A percentile compares a stretch with the other conserved stretches of the same genome.
Conservation (phyloP, 2,797 vertebrate genomes). For the Tauraco hartlaubi region DNA sequence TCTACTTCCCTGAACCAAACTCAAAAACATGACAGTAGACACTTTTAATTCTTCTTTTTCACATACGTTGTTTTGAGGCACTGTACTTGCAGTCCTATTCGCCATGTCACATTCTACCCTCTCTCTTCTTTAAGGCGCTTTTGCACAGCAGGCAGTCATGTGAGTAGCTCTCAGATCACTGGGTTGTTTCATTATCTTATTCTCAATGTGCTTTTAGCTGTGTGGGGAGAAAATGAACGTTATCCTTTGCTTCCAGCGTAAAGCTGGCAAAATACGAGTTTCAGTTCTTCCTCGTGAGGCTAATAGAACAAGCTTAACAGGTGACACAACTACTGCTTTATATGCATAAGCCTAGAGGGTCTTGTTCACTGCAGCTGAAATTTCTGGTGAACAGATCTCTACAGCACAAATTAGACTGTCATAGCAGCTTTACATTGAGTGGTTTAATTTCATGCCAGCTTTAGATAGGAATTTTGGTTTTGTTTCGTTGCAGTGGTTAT, state of each 20-base stretch:
- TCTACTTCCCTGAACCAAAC: neutral
- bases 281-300: conserved; percentile 3
- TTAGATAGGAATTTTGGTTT: neutral
- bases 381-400: conserved; percentile 18
- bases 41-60: neutral
- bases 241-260: conserved; percentile 1
- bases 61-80: neutral
- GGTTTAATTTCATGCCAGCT: conserved; percentile 60
- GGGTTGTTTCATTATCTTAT: neutral
- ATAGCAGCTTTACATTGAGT: conserved; percentile 22
- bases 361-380: conserved; percentile 33
- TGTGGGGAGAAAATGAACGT: neutral
- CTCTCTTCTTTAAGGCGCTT: neutral
- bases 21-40: neutral
- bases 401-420: neutral
- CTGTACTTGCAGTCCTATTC: neutral
- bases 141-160: neutral
- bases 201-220: conserved; percentile 1
- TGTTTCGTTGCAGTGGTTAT: neutral
- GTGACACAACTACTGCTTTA: neutral
- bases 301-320: neutral
- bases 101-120: neutral
- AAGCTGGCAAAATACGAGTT: neutral
- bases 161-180: neutral
- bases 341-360: conserved; percentile 14